A percentile compares a stretch with the other conserved stretches of the same genome.
phyloP scores from a whole-genome alignment of 2,888 invertebrate species.

The Julus scandinavius region DNA sequence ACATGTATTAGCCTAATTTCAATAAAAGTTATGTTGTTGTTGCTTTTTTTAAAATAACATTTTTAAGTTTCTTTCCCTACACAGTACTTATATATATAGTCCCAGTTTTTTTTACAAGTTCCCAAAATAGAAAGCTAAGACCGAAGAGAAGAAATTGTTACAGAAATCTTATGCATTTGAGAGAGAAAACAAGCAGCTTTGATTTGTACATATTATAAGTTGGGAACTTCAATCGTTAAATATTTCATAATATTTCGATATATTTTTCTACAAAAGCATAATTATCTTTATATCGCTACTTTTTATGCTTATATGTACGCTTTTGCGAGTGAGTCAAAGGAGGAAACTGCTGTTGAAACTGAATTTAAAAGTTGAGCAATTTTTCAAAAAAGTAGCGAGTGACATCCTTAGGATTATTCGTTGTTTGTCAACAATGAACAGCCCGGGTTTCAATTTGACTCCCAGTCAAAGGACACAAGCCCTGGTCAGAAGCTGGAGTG shows the following conservation, averaged over 20 bases:
- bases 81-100: not conserved
- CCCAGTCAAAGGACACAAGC: not conserved
- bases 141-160: conserved; percentile 13
- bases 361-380: conserved; percentile 19
- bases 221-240: no score
- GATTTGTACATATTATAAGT: not conserved
- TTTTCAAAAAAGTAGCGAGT: not conserved
- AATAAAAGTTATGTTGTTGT: not conserved
- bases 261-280: not conserved
- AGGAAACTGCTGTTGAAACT: not conserved
- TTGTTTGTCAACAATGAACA: conserved; percentile 48
- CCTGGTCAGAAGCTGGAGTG: conserved; percentile 45
- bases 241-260: not conserved
- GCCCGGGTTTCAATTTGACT: not conserved
- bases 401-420: not conserved
- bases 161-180: conserved; percentile 17
- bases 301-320: not conserved
- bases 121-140: conserved; percentile 14
- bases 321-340: not conserved
- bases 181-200: not conserved
- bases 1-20: not conserved
- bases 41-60: not conserved
- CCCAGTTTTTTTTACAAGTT: conserved; percentile 3
- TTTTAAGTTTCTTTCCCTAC: conserved; percentile 30
- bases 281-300: not conserved